Evolutionary conservation across 2,113 vertebrate genomes (phyloP).

Genomic region (Tyto alba): DNA sequence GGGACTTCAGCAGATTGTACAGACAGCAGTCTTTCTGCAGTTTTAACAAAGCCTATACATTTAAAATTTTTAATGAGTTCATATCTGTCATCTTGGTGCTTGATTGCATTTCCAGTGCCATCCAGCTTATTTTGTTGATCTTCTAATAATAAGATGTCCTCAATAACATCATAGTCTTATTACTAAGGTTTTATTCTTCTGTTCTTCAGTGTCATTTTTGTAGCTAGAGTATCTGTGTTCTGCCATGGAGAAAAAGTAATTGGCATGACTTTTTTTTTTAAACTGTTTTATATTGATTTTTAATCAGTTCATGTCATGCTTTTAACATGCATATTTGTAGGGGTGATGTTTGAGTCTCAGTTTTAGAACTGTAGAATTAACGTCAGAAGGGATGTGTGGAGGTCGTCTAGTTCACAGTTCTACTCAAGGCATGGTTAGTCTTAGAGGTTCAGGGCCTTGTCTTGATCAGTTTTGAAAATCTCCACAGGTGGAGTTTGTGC

Average conservation of each 20-base stretch:
- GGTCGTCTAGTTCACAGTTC: background rate
- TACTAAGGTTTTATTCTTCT: background rate
- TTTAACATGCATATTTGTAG: background rate
- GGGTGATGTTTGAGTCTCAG: background rate
- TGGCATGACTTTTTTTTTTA: background rate
- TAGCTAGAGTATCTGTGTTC: background rate
- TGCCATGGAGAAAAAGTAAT: background rate
- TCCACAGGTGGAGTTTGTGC: background rate
- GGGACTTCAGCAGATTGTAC: background rate
- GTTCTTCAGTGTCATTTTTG: background rate
- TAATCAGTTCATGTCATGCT: background rate
- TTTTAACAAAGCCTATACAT: background rate
- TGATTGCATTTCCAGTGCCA: background rate
- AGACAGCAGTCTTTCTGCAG: background rate
- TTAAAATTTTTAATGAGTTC: background rate
- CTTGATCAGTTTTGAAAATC: background rate
- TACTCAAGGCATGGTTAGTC: background rate
- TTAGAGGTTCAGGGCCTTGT: background rate
- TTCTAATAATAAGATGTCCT: background rate
- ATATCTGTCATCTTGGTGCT: background rate
- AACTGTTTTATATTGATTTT: background rate
- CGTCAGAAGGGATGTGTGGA: background rate
- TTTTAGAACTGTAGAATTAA: background rate
- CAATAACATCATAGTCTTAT: background rate
- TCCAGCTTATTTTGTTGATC: background rate